phyloP scores from a whole-genome alignment of 2,888 invertebrate species.

The Philereme transversata region DNA sequence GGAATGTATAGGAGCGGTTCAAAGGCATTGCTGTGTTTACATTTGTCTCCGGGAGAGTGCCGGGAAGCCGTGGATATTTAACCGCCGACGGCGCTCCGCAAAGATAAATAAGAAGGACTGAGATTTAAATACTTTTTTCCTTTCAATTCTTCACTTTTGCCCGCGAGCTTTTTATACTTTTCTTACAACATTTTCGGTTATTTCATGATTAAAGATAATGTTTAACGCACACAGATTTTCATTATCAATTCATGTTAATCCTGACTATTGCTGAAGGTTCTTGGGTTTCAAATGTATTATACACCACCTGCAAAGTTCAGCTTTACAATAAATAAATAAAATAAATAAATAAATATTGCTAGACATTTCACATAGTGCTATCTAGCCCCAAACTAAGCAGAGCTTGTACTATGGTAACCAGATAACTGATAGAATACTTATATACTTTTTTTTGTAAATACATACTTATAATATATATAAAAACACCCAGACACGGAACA shows the following conservation, averaged over 20 bases:
- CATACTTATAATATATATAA: too few relatives aligned
- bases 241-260: constrained; percentile 21
- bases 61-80: constrained; percentile 72
- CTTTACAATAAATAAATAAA: too few relatives aligned
- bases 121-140: constrained; percentile 76
- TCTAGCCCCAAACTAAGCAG: too few relatives aligned
- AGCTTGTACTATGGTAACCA: too few relatives aligned
- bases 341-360: too few relatives aligned
- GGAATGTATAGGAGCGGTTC: constrained; percentile 60
- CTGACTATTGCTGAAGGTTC: not conserved
- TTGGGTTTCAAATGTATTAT: not conserved
- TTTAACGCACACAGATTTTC: constrained; percentile 26
- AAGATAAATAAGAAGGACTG: constrained; percentile 74
- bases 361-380: too few relatives aligned
- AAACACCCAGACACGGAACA: too few relatives aligned
- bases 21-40: constrained; percentile 74
- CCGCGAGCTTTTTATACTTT: constrained; percentile 50
- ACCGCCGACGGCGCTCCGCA: constrained; percentile 68
- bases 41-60: constrained; percentile 67
- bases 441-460: too few relatives aligned
- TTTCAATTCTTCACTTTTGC: constrained; percentile 58
- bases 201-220: constrained; percentile 37
- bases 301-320: not conserved
- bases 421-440: too few relatives aligned
- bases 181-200: constrained; percentile 34